Conservation (phyloP, 1,140 invertebrate species). For the Oscheius sp. region DNA sequence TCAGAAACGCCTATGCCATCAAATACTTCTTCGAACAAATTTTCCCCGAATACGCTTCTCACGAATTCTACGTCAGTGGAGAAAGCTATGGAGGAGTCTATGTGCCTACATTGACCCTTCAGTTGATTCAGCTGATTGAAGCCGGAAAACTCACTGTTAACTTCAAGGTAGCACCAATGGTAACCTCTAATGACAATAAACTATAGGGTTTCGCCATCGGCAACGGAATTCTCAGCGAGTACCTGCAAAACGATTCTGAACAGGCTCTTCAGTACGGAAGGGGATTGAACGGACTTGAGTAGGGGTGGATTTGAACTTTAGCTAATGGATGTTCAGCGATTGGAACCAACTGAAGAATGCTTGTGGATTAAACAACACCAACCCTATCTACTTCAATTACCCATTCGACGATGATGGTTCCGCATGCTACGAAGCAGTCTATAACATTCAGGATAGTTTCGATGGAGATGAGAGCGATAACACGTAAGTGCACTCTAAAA, state of each 20-base stretch:
- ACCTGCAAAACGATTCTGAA: conserved; percentile 27
- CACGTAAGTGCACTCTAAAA: too few relatives aligned
- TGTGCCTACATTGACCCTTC: conserved; percentile 64
- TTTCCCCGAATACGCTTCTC: conserved; percentile 64
- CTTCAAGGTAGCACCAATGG: conserved; percentile 27
- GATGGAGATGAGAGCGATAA: too few relatives aligned
- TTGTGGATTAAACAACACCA: conserved; percentile 3
- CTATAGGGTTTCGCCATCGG: conserved; percentile 33
- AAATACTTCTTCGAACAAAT: conserved; percentile 64
- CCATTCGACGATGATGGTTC: neutral
- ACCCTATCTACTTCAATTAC: conserved; percentile 21
- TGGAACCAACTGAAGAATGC: conserved; percentile 21
- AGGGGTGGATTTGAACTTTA: neutral
- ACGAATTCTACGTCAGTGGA: conserved; percentile 64
- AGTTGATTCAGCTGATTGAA: conserved; percentile 55
- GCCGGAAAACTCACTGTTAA: conserved; percentile 26
- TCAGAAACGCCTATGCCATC: conserved; percentile 64
- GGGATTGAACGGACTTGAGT: conserved; percentile 34
- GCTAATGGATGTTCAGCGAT: conserved; percentile 10
- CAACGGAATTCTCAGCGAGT: conserved; percentile 38
- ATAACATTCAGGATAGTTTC: neutral
- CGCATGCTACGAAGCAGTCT: neutral
- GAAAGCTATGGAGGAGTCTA: conserved; percentile 64
- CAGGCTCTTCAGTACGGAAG: conserved; percentile 32
- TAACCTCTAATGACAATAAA: neutral